A percentile compares a stretch with the other conserved stretches of the same genome.
These are phyloP conservation scores for Thaumatotibia leucotreta DNA, from an alignment of 1,140 invertebrate genomes.

Conservation along the genomic window DNA sequence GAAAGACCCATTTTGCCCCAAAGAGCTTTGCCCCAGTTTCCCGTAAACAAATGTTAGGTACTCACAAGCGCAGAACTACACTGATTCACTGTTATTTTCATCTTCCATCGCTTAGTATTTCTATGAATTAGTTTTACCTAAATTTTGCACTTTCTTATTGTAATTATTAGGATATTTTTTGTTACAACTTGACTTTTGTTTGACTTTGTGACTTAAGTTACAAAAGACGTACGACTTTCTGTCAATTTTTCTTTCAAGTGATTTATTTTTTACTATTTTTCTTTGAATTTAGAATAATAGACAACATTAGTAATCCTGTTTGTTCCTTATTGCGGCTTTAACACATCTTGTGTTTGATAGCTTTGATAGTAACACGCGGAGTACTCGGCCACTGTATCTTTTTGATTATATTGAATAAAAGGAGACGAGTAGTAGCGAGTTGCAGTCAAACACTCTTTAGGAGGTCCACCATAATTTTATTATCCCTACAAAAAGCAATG, in stretches of 20 bases:
- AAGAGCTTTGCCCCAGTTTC: background rate
- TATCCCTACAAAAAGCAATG: too few species aligned
- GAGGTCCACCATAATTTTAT: too few species aligned
- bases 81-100: background rate
- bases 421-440: too few species aligned
- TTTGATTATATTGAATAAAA: too few species aligned
- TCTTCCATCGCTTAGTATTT: background rate
- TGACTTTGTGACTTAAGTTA: background rate
- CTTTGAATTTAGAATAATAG: slow-evolving; percentile 1
- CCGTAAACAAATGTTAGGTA: background rate
- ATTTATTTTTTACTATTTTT: background rate
- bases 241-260: background rate
- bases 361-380: too few species aligned
- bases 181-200: background rate
- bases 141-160: background rate
- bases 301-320: background rate
- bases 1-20: too few species aligned
- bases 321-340: too few species aligned
- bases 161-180: background rate
- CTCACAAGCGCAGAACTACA: background rate
- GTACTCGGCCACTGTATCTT: too few species aligned
- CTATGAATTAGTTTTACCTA: background rate
- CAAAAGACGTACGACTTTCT: slow-evolving; percentile 3
- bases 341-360: too few species aligned
- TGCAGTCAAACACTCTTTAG: too few species aligned